A percentile compares a stretch with the other conserved stretches of the same genome.
These are phyloP conservation scores for Acanthurus leucopareius DNA, from an alignment of 2,797 vertebrate species.

Conservation along the genomic window DNA sequence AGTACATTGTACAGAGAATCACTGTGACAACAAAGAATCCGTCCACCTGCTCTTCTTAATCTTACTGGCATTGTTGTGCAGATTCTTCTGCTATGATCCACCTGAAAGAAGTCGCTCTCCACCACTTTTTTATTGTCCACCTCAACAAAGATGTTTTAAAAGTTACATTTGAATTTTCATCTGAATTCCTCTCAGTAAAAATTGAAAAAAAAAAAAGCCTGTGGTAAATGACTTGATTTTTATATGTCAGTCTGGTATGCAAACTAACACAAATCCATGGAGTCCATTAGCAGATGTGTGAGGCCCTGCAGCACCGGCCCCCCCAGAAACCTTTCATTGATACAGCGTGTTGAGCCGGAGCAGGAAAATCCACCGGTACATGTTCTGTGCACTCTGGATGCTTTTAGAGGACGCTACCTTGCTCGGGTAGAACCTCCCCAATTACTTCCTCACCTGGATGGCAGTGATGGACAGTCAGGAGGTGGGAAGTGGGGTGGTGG, in stretches of 20 bases:
- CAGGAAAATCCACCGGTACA: constrained; percentile 14
- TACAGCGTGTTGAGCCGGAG: constrained; percentile 21
- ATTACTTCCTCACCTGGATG: constrained; percentile 69
- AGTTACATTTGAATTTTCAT: neutral
- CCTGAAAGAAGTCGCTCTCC: neutral
- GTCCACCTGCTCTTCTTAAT: neutral
- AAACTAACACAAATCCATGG: neutral
- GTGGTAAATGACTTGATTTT: neutral
- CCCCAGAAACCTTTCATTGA: neutral
- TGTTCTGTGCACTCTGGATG: constrained; percentile 42
- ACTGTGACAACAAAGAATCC: neutral
- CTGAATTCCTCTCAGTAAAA: too few species aligned
- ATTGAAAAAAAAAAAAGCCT: too few species aligned
- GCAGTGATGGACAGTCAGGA: constrained; percentile 69
- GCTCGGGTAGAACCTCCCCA: constrained; percentile 50
- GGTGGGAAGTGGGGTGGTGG: neutral
- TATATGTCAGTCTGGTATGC: neutral
- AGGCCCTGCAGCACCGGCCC: neutral
- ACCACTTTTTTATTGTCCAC: neutral
- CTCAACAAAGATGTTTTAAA: neutral
- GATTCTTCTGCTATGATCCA: constrained; percentile 22
- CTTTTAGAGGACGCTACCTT: constrained; percentile 36
- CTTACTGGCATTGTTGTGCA: constrained; percentile 1
- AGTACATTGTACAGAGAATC: too few species aligned
- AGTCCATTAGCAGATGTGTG: neutral